Conservation (phyloP, 2,113 vertebrate genomes). For the Triplophysa tibetana region DNA sequence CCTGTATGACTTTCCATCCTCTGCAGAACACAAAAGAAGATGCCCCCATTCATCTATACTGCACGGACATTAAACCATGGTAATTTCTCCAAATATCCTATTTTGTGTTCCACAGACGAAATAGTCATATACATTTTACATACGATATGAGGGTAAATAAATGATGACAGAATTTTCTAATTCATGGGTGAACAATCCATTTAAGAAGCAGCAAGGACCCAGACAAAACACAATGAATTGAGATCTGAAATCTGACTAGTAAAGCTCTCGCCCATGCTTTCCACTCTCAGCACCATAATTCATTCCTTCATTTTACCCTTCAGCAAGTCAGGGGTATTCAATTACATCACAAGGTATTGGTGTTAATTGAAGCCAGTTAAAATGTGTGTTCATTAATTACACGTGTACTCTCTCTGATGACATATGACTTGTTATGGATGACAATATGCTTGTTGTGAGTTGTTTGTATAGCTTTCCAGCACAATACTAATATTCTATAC, state of each 20-base stretch:
- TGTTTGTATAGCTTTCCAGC: background rate
- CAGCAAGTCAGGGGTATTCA: slow-evolving; percentile 8
- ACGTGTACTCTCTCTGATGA: slow-evolving; percentile 3
- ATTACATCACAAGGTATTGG: slow-evolving; percentile 37
- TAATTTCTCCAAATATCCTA: too few relatives aligned
- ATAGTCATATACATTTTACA: too few relatives aligned
- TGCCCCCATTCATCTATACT: too few relatives aligned
- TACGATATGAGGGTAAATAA: too few relatives aligned
- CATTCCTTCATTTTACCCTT: slow-evolving; percentile 27
- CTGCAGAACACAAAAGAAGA: too few relatives aligned
- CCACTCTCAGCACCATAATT: slow-evolving; percentile 27
- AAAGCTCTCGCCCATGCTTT: background rate
- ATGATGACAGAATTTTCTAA: too few relatives aligned
- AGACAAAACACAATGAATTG: slow-evolving; percentile 35
- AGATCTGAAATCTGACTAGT: background rate
- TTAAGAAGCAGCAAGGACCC: background rate
- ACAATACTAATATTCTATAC: background rate
- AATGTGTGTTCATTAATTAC: slow-evolving; percentile 28
- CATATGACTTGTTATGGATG: slow-evolving; percentile 1
- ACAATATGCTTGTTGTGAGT: slow-evolving; percentile 6
- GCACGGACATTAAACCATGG: too few relatives aligned
- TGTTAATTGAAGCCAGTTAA: slow-evolving; percentile 48
- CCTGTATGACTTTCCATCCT: too few relatives aligned
- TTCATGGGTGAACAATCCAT: too few relatives aligned
- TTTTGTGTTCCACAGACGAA: too few relatives aligned